Base-by-base conservation (phyloP, 2,113 vertebrate species). In the Eclectus roratus region DNA sequence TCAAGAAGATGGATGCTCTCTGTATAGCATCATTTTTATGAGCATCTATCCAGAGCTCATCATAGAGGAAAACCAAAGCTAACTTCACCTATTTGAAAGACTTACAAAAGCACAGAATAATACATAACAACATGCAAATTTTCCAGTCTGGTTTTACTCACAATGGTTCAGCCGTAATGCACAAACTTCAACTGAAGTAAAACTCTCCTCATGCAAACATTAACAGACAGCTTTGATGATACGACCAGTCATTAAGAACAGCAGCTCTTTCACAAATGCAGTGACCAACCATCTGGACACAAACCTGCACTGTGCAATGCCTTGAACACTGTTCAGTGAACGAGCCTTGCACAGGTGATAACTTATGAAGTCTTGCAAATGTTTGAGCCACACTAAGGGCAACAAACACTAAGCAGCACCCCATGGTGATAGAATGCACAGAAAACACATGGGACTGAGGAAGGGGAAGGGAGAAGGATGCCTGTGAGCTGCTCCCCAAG, bases 301-400 rank as follows among this genome's bases (percentile, higher is more conserved):
- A 64, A 53, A 55, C 21, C 13, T 5, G 6, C 10, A 17, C 35
- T 5, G 5, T 3, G 2, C 29, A 70, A 35, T 1, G 1, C 27
- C 78, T 21, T 65, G 65, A 65, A 39, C 3, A 1, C 13, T 9
- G 5, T 13, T 70, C 72, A 85, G 17, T 4, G 1, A 56, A 68
- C 0, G 4, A 76, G 10, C 21, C 24, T 72, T 3, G 2, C 1
- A 0, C 1, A 1, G 24, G 27, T 24, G 72, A 77, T 0, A 12
- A 15, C 35, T 66, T 2, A 0, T 11, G 29, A 72, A 88, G 63
- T 17, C 68, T 19, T 58, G 25, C 2, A 2, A 49, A 65, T 0
- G 0, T 55, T 11, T 82, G 47, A 77, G 50, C 41, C 55, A 56
- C 23, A 2, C 15, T 24, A 28, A 78, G 14, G 8, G 9, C 35